Conservation (phyloP, 23 tunicate genomes). For the Clavelina lepadiformis region DNA sequence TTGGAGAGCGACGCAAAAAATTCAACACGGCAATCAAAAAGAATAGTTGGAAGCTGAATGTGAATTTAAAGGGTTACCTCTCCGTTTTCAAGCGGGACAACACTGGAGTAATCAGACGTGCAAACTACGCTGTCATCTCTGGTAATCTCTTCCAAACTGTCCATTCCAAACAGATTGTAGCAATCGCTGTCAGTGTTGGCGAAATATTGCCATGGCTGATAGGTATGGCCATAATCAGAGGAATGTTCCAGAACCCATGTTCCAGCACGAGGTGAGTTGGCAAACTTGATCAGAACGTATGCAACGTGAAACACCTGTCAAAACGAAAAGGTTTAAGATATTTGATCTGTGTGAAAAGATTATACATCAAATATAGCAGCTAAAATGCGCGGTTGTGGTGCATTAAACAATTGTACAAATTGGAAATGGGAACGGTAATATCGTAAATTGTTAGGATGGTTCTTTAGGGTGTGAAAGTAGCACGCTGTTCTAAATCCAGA, state of each 20-base stretch:
- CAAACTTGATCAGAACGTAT: conserved; percentile 89
- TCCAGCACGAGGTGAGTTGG: conserved; percentile 99
- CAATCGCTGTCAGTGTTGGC: conserved; percentile 97
- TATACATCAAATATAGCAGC: too few species aligned
- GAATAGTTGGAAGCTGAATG: too few species aligned
- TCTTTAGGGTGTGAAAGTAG: too few species aligned
- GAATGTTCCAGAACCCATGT: conserved; percentile 98
- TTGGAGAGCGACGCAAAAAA: too few species aligned
- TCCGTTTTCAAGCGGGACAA: conserved; percentile 95
- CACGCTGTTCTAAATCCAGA: too few species aligned
- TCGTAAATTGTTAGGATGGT: too few species aligned
- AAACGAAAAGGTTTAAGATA: not conserved
- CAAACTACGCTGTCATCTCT: conserved; percentile 92
- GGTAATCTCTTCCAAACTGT: conserved; percentile 83
- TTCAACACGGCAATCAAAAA: too few species aligned
- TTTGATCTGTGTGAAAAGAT: too few species aligned
- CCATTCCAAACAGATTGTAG: conserved; percentile 82
- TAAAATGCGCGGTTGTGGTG: too few species aligned
- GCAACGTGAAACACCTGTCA: conserved; percentile 98
- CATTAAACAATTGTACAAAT: too few species aligned
- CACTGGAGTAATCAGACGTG: conserved; percentile 83
- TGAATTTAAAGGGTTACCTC: conserved; percentile 51
- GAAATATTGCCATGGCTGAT: conserved; percentile 98
- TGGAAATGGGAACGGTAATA: too few species aligned
- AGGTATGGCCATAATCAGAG: conserved; percentile 80